A percentile compares a stretch with the other conserved stretches of the same genome.
phyloP scores from a whole-genome alignment of 2,888 invertebrate species.

The Zele albiditarsus region DNA sequence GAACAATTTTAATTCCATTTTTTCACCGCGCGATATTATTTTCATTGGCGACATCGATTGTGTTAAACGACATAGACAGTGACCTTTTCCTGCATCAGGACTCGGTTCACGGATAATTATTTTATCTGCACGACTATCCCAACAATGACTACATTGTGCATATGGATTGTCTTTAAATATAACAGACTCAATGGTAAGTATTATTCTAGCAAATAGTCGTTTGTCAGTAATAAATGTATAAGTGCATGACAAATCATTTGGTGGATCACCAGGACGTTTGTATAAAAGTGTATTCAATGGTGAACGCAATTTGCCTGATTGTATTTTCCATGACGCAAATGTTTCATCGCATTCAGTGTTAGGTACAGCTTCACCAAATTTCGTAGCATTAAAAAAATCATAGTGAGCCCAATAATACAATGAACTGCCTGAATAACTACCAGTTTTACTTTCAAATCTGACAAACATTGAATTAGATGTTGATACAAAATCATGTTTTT shows the following conservation, averaged over 20 bases:
- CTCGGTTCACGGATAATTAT: slow-evolving; percentile 84
- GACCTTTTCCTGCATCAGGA: slow-evolving; percentile 80
- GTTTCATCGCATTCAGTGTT: slow-evolving; percentile 88
- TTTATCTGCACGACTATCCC: slow-evolving; percentile 90
- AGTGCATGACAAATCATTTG: slow-evolving; percentile 84
- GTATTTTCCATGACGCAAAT: slow-evolving; percentile 88
- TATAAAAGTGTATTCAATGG: slow-evolving; percentile 91
- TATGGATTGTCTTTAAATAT: slow-evolving; percentile 79
- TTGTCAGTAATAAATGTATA: slow-evolving; percentile 90
- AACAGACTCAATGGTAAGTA: slow-evolving; percentile 84
- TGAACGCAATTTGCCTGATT: slow-evolving; percentile 84
- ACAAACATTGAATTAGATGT: slow-evolving; percentile 91
- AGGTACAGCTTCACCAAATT: slow-evolving; percentile 86
- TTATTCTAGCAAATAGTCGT: slow-evolving; percentile 86
- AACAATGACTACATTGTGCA: slow-evolving; percentile 85
- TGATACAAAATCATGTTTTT: slow-evolving; percentile 93
- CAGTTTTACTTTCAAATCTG: slow-evolving; percentile 92
- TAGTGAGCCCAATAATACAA: slow-evolving; percentile 96
- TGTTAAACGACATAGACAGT: slow-evolving; percentile 80
- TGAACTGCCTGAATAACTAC: slow-evolving; percentile 94
- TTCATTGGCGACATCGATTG: slow-evolving; percentile 78
- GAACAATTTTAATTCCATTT: slow-evolving; percentile 85
- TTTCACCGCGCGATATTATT: slow-evolving; percentile 86
- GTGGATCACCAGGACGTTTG: slow-evolving; percentile 82
- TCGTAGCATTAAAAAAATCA: slow-evolving; percentile 93